Conservation (phyloP, 2,113 vertebrate species). For the Hippocampus barbouri region DNA sequence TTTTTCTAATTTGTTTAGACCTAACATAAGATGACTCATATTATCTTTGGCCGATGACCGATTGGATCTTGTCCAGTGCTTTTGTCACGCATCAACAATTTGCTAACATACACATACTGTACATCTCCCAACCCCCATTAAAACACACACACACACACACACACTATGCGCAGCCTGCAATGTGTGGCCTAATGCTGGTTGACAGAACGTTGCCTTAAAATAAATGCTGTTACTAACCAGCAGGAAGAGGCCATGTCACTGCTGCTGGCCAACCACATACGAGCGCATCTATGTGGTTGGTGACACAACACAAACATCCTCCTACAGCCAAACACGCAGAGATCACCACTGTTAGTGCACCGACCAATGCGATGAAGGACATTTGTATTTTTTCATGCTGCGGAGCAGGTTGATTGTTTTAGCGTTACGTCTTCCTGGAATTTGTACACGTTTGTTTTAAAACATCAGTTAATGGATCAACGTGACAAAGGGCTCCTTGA, state of each 20-base stretch:
- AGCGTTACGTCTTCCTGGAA: background rate
- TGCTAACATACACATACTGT: background rate
- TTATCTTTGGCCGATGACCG: no score
- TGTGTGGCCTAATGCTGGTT: background rate
- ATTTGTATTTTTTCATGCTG: background rate
- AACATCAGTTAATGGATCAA: background rate
- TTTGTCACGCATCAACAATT: no score
- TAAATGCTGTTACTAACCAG: conserved; percentile 7
- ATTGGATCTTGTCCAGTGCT: no score
- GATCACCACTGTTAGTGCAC: background rate
- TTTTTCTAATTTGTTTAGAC: no score
- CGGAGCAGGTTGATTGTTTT: background rate
- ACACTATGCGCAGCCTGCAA: background rate
- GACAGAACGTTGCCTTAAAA: conserved; percentile 1
- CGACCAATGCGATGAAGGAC: background rate
- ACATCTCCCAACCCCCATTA: background rate
- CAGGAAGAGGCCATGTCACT: background rate
- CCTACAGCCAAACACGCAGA: background rate
- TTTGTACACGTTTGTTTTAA: background rate
- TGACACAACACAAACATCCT: background rate
- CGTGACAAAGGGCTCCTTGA: no score
- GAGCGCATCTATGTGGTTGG: background rate
- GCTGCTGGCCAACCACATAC: background rate
- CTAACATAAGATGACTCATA: no score
- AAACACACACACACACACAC: background rate